Evolutionary conservation across 2,797 vertebrate genomes (phyloP), one percentile per base, ranked within the genome.

Genomic region (Mormyrus hasselquistii): DNA sequence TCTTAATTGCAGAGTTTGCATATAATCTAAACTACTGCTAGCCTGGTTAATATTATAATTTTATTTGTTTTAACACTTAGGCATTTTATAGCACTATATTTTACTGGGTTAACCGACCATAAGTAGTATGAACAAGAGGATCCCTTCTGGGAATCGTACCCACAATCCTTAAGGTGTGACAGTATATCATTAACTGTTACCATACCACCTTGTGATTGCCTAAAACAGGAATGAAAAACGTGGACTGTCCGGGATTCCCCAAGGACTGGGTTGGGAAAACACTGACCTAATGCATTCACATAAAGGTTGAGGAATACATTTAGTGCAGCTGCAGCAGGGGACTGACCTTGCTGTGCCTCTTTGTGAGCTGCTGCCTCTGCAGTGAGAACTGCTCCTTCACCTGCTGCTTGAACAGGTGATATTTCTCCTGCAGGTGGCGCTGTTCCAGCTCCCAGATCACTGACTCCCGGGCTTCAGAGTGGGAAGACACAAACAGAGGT

Each of bases 381-480:
- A 95, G 90, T 0, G 87, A 69, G 0, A 94, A 94, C 91, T 96
- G 95, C 90, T 96, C 95, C 88, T 93, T 95, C 89, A 94, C 93
- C 90, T 96, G 95, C 90, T 95, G 95, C 90, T 94, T 94, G 87
- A 96, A 95, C 57, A 96, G 91, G 83, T 96, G 94, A 90, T 96
- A 95, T 90, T 95, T 96, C 88, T 96, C 95, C 91, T 96, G 95
- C 41, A 96, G 93, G 87, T 96, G 95, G 5, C 94, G 93, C 59
- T 95, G 94, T 90, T 96, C 95, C 89, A 95, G 90, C 87, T 93
- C 94, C 93, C 95, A 94, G 88, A 96, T 94, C 76, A 94, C 92
- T 0, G 94, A 92, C 83, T 96, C 95, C 0, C 95, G 94, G 34
- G 95, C 95, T 96, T 91, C 1, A 86, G 16, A 29, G 1, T 9